Evolutionary conservation across 1,140 invertebrate genomes (phyloP), one percentile per base, ranked within the genome.

Genomic region (Anoplophora glabripennis): DNA sequence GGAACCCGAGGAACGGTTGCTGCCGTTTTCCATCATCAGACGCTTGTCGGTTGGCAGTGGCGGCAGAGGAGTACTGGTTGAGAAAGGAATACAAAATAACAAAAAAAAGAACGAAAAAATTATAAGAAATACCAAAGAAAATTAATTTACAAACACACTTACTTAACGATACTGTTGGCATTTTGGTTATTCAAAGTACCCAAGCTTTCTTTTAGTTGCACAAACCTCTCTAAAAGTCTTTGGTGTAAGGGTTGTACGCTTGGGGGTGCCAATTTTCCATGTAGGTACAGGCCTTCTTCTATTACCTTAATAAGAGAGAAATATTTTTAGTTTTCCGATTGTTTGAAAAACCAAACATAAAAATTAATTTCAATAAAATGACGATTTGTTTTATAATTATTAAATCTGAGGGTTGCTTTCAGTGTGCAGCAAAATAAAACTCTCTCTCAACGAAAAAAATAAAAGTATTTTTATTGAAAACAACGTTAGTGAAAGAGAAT

Each of bases 211-310:
- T 88, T 86, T 37, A 95, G 78, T 64, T 92, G 87, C 0, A 81
- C 84, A 66, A 95, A 93, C 42, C 90, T 81, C 70, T 95, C 93
- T n/a, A 92, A 80, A 5, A 98, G 77, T 53, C 90, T 83, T 65
- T 89, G 87, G 66, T 97, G 94, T 21, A 98, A 72, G 1, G 93
- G 93, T 59, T 90, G 88, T 0, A 96, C 88, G 10, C 88, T 89
- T 0, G 84, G 69, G 0, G 93, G 89, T 1, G 90, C 92, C 36
- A 96, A 78, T 64, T 88, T 83, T 0, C 89, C 92, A 72, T 97
- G 93, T 9, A 96, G 73, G 10, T 84, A 77, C 0, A 96, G 72
- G 0, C 89, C 92, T 35, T 84, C 84, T 65, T 95, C 92, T 1
- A 96, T 76, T 0, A 96, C 86, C 55, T 81, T 70, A 33, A 83